Evolutionary conservation across 2,113 vertebrate genomes (phyloP), one percentile per base, ranked within the genome.

Genomic region (Paedocypris sp.): DNA sequence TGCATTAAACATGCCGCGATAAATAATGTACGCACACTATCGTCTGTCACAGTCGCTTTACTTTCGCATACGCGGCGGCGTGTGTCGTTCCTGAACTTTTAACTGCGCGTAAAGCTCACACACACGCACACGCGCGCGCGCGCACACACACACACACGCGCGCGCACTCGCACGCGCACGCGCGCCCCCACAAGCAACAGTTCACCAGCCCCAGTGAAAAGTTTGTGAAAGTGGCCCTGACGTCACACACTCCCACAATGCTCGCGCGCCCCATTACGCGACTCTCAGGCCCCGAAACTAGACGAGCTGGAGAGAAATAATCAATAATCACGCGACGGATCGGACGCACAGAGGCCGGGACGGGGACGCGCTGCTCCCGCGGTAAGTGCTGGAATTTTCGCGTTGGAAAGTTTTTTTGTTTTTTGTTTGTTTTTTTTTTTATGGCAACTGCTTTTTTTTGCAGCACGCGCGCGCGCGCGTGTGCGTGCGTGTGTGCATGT

Each of bases 241-340:
- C 86, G 86, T 88, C 86, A 88, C 85, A n/a, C n/a, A 77, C 85
- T 86, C 85, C 83, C 85, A 87, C 82, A 86, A 87, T 85, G 82
- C 86, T 81, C 76, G 82, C 86, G 86, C 86, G 86, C 86, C 82
- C 84, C 85, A 83, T 73, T 84, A 80, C 81, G 69, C 79, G 75
- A 73, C 74, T 48, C 75, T 82, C 83, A 80, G 86, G 86, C 81
- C 85, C 75, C 77, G 76, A 76, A 83, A 83, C 80, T 76, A 75
- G 61, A 73, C 75, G 75, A 79, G 77, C 67, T 68, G 74, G 58
- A 56, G 53, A 60, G 66, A 77, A 80, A 77, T 79, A 47, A 78
- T 79, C 79, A 82, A 65, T 64, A 68, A 63, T 46, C 32, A 72
- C 75, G 60, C 23, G 18, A 39, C 64, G 60, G 56, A 74, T 72